Base-by-base conservation (phyloP, 2,888 invertebrate genomes). In the Chrysolina haemoptera region DNA sequence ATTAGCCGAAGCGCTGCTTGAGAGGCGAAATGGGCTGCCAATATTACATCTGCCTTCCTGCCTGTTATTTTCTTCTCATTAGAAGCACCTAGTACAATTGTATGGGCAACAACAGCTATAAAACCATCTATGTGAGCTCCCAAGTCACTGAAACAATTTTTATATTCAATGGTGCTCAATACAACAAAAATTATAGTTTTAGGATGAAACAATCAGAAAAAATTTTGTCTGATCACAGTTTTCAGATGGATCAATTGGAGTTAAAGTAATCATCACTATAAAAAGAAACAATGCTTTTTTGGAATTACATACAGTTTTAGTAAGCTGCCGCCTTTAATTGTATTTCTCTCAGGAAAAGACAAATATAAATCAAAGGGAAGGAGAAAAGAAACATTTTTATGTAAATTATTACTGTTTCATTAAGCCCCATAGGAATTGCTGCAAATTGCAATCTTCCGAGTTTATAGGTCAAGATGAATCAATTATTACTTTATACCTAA, bases 111-210 rank as follows among this genome's bases (percentile, higher is more conserved):
- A 67, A 99, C 98, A 66, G 99, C 98, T 85, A 98, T 97, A 87
- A 98, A 99, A 48, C 99, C 99, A 91, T 99, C 99, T 85, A 99
- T 95, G 87, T 99, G 99, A 77, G 97, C 98, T 80, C 99, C 99
- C 86, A 99, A 90, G 89, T 99, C 99, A 88, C 97, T 97, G 85
- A 43, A 90, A 74, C 18, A 65, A 53, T 18, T 16, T 22, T 22
- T 59, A 35, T 9, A 59, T 59, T 59, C 22, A 9, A 50, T 50
- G 50, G 59, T n/a, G n/a, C n/a, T 16, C 35, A 40, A 46, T 46
- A 0, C 12, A 11, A 53, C 11, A 35, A 40, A 9, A 9, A 12
- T 35, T 1, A 62, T 62, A 35, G 14, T 62, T 12, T 35, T 62
- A n/a, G 0, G 18, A 35, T 62, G 8, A 35, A 12, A 41, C 14